Base-by-base conservation (phyloP, 2,797 vertebrate genomes). In the Chanos chanos region DNA sequence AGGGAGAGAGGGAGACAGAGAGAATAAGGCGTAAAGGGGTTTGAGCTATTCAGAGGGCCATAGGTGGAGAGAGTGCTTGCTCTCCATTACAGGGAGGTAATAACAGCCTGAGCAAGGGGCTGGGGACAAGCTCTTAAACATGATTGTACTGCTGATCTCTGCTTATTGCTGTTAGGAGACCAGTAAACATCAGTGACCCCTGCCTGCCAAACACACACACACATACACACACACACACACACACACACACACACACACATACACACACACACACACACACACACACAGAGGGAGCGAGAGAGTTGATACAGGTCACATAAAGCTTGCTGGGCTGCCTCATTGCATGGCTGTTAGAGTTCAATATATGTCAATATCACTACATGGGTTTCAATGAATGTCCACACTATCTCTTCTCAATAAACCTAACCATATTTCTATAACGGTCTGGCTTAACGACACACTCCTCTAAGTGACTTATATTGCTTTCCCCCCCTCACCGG, bases 341-440 rank as follows among this genome's bases (percentile, higher is more conserved):
- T 62, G 51, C 51, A 54, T 55, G 33, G 39, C 22, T 8, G n/a
- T 37, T 40, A 30, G 31, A 39, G 68, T 58, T 58, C 52, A 58
- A 61, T 66, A 48, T 57, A 62, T 71, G 63, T 66, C 64, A 13
- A 18, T 33, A 24, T 36, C 25, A 53, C 15, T 24, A 40, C 50
- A 36, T 16, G 19, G 16, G 15, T 44, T 57, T 28, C 59, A 44
- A 37, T 52, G 52, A 50, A 68, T 54, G 27, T 51, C 59, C 45
- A 22, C 51, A 16, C 13, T 45, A 5, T 5, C 41, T 39, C 56
- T 52, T 58, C 69, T 58, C 25, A 63, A 47, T 63, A 63, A 69
- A 58, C 16, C 33, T 44, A n/a, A n/a, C 22, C 30, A 13, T 24
- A 21, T 30, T 33, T 40, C 22, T 51, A 18, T 52, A 39, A 54